These are phyloP conservation scores for Spea bombifrons DNA, from an alignment of 2,113 vertebrate species.

Conservation along the genomic window DNA sequence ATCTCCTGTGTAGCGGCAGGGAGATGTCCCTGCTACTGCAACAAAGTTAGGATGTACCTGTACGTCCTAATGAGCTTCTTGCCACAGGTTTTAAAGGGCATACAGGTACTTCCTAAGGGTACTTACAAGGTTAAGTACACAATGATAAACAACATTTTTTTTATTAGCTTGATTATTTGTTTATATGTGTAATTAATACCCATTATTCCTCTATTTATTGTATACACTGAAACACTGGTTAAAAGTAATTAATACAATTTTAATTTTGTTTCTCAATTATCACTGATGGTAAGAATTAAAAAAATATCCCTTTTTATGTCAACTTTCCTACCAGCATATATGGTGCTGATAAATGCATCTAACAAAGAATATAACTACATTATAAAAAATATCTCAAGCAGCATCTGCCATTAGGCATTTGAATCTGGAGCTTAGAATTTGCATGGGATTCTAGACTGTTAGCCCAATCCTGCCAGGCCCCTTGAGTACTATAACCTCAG, in stretches of 20 bases:
- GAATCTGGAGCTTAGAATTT: slow-evolving; percentile 34
- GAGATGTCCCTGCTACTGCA: no score
- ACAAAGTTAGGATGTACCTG: no score
- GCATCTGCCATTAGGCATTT: slow-evolving; percentile 41
- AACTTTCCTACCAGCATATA: background rate
- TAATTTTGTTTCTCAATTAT: background rate
- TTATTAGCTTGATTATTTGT: no score
- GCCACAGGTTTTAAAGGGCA: no score
- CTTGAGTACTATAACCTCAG: slow-evolving; percentile 44
- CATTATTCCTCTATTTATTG: no score
- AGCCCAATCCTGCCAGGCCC: slow-evolving; percentile 39
- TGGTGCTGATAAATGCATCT: slow-evolving; percentile 15
- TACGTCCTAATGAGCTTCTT: no score
- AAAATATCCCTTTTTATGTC: slow-evolving; percentile 15
- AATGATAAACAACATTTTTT: no score
- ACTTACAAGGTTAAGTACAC: no score
- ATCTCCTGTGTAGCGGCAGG: no score
- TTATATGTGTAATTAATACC: no score
- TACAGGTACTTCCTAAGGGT: no score
- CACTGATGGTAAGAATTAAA: background rate
- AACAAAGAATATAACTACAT: slow-evolving; percentile 26
- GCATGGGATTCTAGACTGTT: slow-evolving; percentile 39
- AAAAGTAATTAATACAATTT: background rate
- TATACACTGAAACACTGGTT: no score
- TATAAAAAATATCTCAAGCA: slow-evolving; percentile 17